phyloP scores from a whole-genome alignment of 1,140 invertebrate genomes.

The Forficula auricularia region DNA sequence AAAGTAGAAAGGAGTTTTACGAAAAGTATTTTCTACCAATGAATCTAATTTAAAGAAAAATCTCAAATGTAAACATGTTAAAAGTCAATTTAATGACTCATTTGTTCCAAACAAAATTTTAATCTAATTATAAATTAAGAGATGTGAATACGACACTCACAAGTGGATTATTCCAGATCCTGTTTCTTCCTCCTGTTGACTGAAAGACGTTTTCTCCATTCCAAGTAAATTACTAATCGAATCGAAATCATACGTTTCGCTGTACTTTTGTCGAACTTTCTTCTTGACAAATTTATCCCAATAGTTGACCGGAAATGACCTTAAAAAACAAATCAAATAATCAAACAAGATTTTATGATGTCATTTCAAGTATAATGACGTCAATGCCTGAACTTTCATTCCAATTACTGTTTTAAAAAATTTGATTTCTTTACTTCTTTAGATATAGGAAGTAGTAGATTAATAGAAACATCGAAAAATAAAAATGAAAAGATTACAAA shows the following conservation, averaged over 20 bases:
- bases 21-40: no score
- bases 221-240: slow-evolving; percentile 84
- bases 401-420: not conserved
- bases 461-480: no score
- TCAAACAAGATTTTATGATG: not conserved
- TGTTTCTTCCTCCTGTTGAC: slow-evolving; percentile 56
- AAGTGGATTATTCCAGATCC: slow-evolving; percentile 50
- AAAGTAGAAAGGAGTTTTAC: no score
- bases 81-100: not conserved
- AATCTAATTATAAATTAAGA: not conserved
- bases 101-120: not conserved
- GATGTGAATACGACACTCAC: slow-evolving; percentile 31
- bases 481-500: no score
- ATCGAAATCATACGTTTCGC: slow-evolving; percentile 94
- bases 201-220: slow-evolving; percentile 84
- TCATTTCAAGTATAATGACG: not conserved
- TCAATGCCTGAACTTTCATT: slow-evolving; percentile 3
- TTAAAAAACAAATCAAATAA: slow-evolving; percentile 22
- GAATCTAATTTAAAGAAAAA: not conserved
- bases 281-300: slow-evolving; percentile 99
- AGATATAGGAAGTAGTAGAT: not conserved
- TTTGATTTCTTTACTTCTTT: not conserved
- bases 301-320: slow-evolving; percentile 95
- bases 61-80: not conserved
- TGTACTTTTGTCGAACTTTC: slow-evolving; percentile 92